Conservation (phyloP, 2,797 vertebrate species). For the Micrastur ruficollis region DNA sequence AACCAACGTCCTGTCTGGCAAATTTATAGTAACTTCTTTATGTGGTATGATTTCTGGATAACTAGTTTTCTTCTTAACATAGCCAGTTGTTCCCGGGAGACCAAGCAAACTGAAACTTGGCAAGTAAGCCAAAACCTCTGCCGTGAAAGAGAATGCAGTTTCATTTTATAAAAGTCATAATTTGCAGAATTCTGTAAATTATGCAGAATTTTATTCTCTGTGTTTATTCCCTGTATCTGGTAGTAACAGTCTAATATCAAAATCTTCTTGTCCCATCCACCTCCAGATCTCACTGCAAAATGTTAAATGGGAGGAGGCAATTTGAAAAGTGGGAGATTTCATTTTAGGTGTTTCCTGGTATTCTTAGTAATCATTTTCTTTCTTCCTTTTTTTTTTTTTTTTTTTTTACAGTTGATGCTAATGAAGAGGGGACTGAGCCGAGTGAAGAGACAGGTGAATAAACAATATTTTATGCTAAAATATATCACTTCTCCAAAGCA, state of each 20-base stretch:
- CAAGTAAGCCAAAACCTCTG: not conserved
- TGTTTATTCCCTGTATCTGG: not conserved
- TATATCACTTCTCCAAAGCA: not conserved
- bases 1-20: not conserved
- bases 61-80: not conserved
- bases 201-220: not conserved
- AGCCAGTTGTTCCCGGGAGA: not conserved
- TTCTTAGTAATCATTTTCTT: not conserved
- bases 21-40: not conserved
- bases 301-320: not conserved
- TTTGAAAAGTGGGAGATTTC: not conserved
- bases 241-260: not conserved
- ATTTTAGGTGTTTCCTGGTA: not conserved
- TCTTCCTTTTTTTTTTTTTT: not conserved
- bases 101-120: not conserved
- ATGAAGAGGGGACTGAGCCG: constrained; percentile 62
- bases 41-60: not conserved
- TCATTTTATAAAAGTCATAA: not conserved
- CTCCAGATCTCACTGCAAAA: not conserved
- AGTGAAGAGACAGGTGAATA: constrained; percentile 69
- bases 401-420: constrained; percentile 57
- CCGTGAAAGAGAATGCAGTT: not conserved
- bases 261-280: not conserved
- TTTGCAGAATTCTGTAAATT: not conserved
- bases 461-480: not conserved